Evolutionary conservation across 1,140 invertebrate species (phyloP).

Genomic region (Spodoptera frugiperda): DNA sequence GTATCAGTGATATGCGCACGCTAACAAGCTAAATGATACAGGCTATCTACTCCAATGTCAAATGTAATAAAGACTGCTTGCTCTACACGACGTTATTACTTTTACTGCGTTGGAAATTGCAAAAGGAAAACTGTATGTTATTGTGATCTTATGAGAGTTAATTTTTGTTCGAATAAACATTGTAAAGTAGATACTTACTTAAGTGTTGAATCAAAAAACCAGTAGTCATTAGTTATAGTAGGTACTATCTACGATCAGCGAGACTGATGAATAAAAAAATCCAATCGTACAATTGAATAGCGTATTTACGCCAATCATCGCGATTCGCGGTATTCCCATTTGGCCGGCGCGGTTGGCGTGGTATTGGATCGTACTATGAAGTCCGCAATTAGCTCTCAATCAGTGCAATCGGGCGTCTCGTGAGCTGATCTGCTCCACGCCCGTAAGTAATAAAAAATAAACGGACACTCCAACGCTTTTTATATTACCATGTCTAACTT

Average conservation of each 20-base stretch:
- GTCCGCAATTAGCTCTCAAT: constrained; percentile 58
- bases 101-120: constrained; percentile 27
- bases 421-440: constrained; percentile 1
- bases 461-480: background rate
- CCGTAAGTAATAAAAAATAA: constrained; percentile 11
- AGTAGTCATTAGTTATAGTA: constrained; percentile 26
- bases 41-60: constrained; percentile 44
- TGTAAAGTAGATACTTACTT: background rate
- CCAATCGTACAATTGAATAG: constrained; percentile 39
- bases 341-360: background rate
- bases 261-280: constrained; percentile 42
- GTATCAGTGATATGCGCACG: constrained; percentile 37
- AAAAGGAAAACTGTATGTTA: constrained; percentile 9
- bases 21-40: constrained; percentile 49
- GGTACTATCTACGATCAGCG: constrained; percentile 34
- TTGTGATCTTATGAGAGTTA: background rate
- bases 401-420: constrained; percentile 50
- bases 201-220: background rate
- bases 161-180: background rate
- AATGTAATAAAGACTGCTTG: constrained; percentile 44
- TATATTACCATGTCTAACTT: background rate
- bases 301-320: constrained; percentile 44
- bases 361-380: constrained; percentile 6
- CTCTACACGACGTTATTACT: constrained; percentile 38
- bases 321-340: constrained; percentile 48